Conservation (phyloP, 2,113 vertebrate species). For the Gulo gulo region DNA sequence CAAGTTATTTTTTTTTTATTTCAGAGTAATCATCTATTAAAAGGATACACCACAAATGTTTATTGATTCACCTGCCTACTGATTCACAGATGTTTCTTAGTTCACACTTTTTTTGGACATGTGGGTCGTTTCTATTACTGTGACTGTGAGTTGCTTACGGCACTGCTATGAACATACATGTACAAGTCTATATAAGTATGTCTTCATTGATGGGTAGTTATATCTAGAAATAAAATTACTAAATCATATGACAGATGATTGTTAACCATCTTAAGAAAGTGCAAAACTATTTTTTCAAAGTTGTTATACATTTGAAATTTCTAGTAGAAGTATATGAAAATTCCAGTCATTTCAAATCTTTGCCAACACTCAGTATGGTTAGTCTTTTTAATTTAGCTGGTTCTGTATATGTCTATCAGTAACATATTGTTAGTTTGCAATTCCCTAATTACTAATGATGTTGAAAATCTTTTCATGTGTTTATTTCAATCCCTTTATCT, state of each 20-base stretch:
- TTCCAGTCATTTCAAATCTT: neutral
- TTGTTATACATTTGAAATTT: neutral
- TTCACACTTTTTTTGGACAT: neutral
- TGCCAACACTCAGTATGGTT: neutral
- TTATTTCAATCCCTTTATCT: neutral
- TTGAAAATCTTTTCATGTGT: neutral
- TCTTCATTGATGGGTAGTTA: neutral
- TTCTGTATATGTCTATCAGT: neutral
- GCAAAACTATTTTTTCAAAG: neutral
- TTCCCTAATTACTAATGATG: neutral
- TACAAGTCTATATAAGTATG: neutral
- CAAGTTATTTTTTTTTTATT: neutral
- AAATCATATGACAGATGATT: neutral
- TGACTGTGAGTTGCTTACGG: neutral
- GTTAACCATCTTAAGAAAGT: neutral
- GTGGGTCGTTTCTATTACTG: neutral
- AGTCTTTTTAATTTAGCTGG: neutral
- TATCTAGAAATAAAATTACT: neutral
- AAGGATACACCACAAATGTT: neutral
- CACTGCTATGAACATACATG: neutral
- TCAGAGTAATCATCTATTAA: neutral
- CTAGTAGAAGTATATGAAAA: neutral
- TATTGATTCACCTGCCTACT: neutral
- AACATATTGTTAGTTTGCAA: neutral
- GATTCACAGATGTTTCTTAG: neutral